Evolutionary conservation across 2,888 invertebrate species (phyloP).

Genomic region (Clusia tigrina): DNA sequence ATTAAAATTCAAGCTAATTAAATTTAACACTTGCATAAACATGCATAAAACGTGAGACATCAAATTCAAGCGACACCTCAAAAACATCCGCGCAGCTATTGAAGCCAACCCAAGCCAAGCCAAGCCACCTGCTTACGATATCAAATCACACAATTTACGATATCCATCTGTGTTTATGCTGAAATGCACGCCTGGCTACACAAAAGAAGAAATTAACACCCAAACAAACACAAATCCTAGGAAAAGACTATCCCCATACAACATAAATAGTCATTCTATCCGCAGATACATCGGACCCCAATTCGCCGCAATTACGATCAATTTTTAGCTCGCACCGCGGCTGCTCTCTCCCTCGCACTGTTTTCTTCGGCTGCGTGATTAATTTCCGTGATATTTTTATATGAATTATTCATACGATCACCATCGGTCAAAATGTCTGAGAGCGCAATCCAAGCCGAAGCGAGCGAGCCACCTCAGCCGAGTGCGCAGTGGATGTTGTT

Average conservation of each 20-base stretch:
- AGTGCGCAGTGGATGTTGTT: too few species aligned
- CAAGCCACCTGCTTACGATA: constrained; percentile 7
- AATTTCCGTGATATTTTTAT: constrained; percentile 7
- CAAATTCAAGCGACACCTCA: too few species aligned
- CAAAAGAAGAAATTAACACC: neutral
- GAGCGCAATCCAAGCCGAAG: too few species aligned
- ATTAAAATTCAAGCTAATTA: too few species aligned
- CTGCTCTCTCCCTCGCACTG: too few species aligned
- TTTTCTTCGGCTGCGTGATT: neutral
- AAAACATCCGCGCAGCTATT: neutral
- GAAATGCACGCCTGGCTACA: neutral
- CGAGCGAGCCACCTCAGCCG: too few species aligned
- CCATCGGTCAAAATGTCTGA: too few species aligned
- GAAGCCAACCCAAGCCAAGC: too few species aligned
- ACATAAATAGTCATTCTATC: neutral
- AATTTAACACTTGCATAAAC: too few species aligned
- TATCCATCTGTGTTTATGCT: too few species aligned
- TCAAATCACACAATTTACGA: neutral
- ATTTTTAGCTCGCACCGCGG: too few species aligned
- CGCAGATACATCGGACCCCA: neutral
- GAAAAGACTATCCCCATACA: neutral
- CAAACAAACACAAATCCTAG: neutral
- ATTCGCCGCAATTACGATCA: constrained; percentile 6
- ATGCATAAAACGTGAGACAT: too few species aligned
- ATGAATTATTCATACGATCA: constrained; percentile 5